Evolutionary conservation across 2,797 vertebrate genomes (phyloP), one percentile per base, ranked within the genome.

Genomic region (Aselliscus stoliczkanus): DNA sequence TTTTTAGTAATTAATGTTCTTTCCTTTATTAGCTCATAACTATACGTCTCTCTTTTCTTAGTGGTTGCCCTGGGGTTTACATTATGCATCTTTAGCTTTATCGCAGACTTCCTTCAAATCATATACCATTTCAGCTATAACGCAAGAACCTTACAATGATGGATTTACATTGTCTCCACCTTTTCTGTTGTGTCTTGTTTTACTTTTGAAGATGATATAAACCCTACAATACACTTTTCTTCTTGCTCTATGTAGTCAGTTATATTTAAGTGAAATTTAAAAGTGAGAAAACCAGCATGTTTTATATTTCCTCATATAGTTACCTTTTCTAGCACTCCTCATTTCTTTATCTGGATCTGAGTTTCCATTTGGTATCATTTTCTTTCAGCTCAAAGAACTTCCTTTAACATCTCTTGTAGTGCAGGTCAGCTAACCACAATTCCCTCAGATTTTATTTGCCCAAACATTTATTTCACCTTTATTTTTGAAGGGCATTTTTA

Each of bases 191-290:
- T 14, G 17, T 13, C 80, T 56, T 73, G 15, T 73, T 72, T 82
- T 72, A 27, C 91, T 88, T 69, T 86, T 64, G 11, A 65, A n/a
- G 13, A 31, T 62, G n/a, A 34, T 44, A 10, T 75, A 47, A 72
- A 73, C 31, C 52, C n/a, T 37, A 60, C 15, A 62, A 10, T 34
- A 39, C 1, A 17, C 10, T 52, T 65, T 64, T 76, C 47, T 13
- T 10, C 31, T 73, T 85, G 80, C 31, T 83, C 11, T 62, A 14
- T 73, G 37, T 10, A 44, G 21, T 42, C 56, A 75, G 12, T 89
- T 96, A 27, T 64, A 44, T 85, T 90, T 80, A 85, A 69, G 15
- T 62, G 56, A 91, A 88, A 72, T 58, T 73, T 88, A 25, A 90
- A 85, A 87, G 29, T 42, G 18, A 82, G 37, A 84, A 65, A 87